Conservation (phyloP, 2,113 vertebrate genomes). For the Muscicapa adusta region DNA sequence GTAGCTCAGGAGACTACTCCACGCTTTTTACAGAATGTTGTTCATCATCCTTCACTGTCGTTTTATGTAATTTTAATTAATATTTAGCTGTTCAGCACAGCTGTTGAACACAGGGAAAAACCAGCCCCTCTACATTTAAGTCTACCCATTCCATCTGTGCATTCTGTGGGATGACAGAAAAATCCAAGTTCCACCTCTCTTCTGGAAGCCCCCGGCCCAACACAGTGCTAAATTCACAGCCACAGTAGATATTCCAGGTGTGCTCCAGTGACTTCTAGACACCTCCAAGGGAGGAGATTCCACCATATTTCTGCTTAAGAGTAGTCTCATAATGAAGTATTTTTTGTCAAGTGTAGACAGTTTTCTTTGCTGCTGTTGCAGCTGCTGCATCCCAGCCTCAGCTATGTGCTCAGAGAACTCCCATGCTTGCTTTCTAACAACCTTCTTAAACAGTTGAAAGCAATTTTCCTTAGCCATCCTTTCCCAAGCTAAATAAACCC, state of each 20-base stretch:
- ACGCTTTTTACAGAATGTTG: background rate
- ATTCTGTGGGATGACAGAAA: background rate
- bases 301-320: background rate
- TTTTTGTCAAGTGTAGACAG: background rate
- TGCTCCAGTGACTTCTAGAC: background rate
- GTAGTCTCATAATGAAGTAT: background rate
- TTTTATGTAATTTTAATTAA: background rate
- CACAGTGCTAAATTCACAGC: background rate
- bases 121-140: fast-evolving
- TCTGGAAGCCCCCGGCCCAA: background rate
- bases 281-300: background rate
- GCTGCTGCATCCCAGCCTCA: background rate
- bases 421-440: background rate
- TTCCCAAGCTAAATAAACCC: background rate
- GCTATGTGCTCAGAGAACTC: background rate
- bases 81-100: background rate
- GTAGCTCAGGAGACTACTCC: background rate
- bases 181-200: background rate
- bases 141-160: background rate
- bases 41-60: background rate
- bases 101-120: background rate
- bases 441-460: background rate
- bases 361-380: background rate
- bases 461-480: background rate
- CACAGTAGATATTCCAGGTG: background rate